Percentiles rank a stretch among this genome's conserved stretches.
These are phyloP conservation scores for Drosophila equinoxialis DNA, from an alignment of 1,140 invertebrate species.

Conservation along the genomic window DNA sequence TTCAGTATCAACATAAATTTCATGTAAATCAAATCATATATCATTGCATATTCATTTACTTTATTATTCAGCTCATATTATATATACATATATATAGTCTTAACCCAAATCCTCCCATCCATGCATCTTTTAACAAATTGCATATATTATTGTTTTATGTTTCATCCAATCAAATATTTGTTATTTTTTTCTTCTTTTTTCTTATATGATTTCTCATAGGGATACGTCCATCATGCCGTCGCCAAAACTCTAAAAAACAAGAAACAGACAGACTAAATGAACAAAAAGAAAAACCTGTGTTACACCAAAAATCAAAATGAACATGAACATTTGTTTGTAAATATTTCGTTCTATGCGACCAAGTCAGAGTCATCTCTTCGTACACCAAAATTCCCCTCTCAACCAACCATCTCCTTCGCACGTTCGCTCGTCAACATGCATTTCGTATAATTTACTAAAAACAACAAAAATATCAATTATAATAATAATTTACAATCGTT, in stretches of 20 bases:
- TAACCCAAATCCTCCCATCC: slow-evolving; percentile 21
- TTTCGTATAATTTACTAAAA: slow-evolving; percentile 28
- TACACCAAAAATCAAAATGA: slow-evolving; percentile 49
- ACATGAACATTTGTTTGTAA: slow-evolving; percentile 60
- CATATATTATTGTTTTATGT: slow-evolving; percentile 42
- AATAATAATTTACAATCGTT: slow-evolving; percentile 24
- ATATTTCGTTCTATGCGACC: slow-evolving; percentile 59
- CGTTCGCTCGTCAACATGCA: slow-evolving; percentile 42
- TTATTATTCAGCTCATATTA: slow-evolving; percentile 34
- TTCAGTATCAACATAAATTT: slow-evolving; percentile 24
- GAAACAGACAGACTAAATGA: slow-evolving; percentile 36
- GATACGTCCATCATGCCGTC: slow-evolving; percentile 77
- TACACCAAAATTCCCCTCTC: slow-evolving; percentile 15
- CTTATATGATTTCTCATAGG: slow-evolving; percentile 74
- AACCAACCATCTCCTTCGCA: slow-evolving; percentile 34
- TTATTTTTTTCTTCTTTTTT: slow-evolving; percentile 73
- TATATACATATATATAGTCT: neutral
- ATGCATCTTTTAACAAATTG: slow-evolving; percentile 25
- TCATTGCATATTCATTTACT: slow-evolving; percentile 14
- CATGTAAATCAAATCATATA: slow-evolving; percentile 16
- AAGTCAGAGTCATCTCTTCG: slow-evolving; percentile 55
- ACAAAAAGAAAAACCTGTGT: slow-evolving; percentile 56
- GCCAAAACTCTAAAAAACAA: slow-evolving; percentile 74
- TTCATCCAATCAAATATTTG: slow-evolving; percentile 61
- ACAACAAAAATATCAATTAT: neutral